Evolutionary conservation across 2,888 invertebrate species (phyloP), one percentile per base, ranked within the genome.

Genomic region (Tuta absoluta): DNA sequence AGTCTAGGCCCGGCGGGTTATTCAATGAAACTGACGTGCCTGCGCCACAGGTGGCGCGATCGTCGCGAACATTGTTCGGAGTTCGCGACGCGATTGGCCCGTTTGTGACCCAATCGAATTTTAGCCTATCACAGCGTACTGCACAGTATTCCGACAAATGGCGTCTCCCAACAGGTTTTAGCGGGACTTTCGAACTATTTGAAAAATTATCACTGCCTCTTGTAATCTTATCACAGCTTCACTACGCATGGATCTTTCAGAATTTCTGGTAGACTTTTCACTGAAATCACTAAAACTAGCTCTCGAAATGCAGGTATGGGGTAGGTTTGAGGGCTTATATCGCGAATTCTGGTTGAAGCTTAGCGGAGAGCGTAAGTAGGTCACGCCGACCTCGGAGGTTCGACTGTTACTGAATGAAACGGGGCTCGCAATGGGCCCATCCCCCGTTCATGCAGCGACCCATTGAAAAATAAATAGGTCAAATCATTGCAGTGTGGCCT

Each of bases 381-480:
- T 90, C 86, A 86, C 82, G 80, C 64, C 85, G 83, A 77, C 84
- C 84, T 84, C 86, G 86, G 80, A 80, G 82, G 78, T 82, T 86
- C 82, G 86, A 74, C 81, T 78, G 84, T 84, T 87, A 88, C 89
- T 91, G 90, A 91, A 91, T 91, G 91, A 75, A 85, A 78, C 76
- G 77, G 82, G 79, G 75, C 80, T 85, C 82, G 87, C 79, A 82
- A 80, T 80, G 88, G 84, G 82, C 80, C 82, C 82, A 77, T n/a
- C 76, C 84, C 87, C 86, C 89, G 89, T 90, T 89, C 90, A 89
- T 89, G 84, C 86, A 81, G 74, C 84, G 78, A 79, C 77, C 87
- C 91, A 91, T 91, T 91, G 87, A 91, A 89, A 88, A 89, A 90
- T 88, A 91, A 83, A 87, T 91, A 89, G 91, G 91, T 91, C 91